These are phyloP conservation scores for Macquaria australasica DNA, from an alignment of 2,113 vertebrate species.

Conservation along the genomic window DNA sequence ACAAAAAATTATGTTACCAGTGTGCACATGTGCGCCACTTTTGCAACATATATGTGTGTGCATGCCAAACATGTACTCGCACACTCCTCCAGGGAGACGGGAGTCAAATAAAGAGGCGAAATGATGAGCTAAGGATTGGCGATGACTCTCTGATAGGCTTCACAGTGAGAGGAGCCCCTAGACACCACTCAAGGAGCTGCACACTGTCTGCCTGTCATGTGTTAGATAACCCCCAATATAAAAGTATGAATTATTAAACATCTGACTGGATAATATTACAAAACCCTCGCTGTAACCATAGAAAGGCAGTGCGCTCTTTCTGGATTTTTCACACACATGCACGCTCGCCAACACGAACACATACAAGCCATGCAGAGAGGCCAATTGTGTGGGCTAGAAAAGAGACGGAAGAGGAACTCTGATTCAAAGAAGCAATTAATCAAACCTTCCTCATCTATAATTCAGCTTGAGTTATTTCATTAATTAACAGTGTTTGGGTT, in stretches of 20 bases:
- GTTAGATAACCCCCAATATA: constrained; percentile 73
- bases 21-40: constrained; percentile 34
- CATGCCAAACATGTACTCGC: constrained; percentile 39
- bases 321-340: constrained; percentile 28
- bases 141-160: constrained; percentile 66
- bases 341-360: constrained; percentile 12
- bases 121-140: constrained; percentile 57
- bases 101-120: constrained; percentile 66
- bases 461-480: constrained; percentile 77
- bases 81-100: constrained; percentile 32
- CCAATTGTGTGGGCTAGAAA: constrained; percentile 51
- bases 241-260: constrained; percentile 76
- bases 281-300: constrained; percentile 47
- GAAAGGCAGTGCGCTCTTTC: constrained; percentile 18
- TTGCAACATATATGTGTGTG: constrained; percentile 26
- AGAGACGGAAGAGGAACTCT: constrained; percentile 16
- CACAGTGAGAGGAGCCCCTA: constrained; percentile 51
- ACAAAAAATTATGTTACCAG: constrained; percentile 11
- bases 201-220: constrained; percentile 61
- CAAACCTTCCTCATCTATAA: constrained; percentile 73
- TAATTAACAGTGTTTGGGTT: constrained; percentile 78
- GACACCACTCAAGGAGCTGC: constrained; percentile 62
- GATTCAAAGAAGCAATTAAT: constrained; percentile 64
- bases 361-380: constrained; percentile 16
- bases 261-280: constrained; percentile 69